Base-by-base conservation (phyloP, 2,797 vertebrate species). In the Smutsia temminckii region DNA sequence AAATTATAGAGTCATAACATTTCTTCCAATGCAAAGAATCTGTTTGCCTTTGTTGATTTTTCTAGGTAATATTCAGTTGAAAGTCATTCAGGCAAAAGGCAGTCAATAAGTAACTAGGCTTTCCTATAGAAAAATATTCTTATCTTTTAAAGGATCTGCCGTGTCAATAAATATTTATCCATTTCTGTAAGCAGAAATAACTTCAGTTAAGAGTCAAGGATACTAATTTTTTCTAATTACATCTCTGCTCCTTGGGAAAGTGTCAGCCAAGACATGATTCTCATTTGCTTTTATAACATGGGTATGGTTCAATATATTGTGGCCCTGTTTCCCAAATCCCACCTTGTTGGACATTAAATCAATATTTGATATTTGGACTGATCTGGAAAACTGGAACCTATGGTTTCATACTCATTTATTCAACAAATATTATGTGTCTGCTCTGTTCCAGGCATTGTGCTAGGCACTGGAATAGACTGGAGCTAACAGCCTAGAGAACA, bases 1-100 rank as follows among this genome's bases (percentile, higher is more conserved):
- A 88, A 93, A 80, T 85, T 85, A 84, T 29, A 53, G 32, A 93
- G 71, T 94, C 23, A 77, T 57, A 77, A 42, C 3, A 64, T 78
- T 92, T 94, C 34, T 94, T 83, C n/a, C 42, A 79, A 32, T 0
- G 25, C 34, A 79, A 84, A 85, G 51, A 78, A 84, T 85, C 64
- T 88, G 5, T 83, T 95, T 96, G 51, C 66, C 49, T 83, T 89
- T 94, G 49, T 89, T 91, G 75, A 89, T 91, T 88, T 85, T 94
- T 88, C 88, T 80, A 74, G 66, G 25, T 85, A 85, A 81, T 85
- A 69, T 53, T 78, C 29, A 74, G 12, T 85, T 23, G 80, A 77
- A 92, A 69, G 49, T 61, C 59, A 66, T 20, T 59, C 40, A 68
- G 68, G 66, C 72, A 81, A 81, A 64, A 83, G 8, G 11, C 3